Evolutionary conservation across 2,113 vertebrate species (phyloP).

Genomic region (Cyprinodon tularosa): DNA sequence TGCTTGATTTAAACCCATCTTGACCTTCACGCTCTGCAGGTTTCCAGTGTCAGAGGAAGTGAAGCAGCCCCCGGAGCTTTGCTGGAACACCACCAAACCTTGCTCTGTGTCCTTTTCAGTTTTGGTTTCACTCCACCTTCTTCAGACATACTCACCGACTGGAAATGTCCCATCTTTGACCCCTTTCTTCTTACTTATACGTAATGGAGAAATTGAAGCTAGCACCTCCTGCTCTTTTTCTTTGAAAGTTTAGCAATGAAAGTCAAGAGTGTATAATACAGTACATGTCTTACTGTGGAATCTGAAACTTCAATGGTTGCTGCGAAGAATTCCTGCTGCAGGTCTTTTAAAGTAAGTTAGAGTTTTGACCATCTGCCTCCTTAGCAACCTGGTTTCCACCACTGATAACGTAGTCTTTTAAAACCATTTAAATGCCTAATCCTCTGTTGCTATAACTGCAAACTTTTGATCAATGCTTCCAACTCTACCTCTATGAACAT

Average conservation of each 20-base stretch:
- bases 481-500: neutral
- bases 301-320: neutral
- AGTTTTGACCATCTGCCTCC: neutral
- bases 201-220: no score
- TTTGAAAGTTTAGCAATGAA: neutral
- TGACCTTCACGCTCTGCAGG: neutral
- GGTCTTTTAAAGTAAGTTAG: neutral
- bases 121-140: neutral
- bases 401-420: neutral
- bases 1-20: neutral
- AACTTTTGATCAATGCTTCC: neutral
- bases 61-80: neutral
- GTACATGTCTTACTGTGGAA: neutral
- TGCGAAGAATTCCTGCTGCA: neutral
- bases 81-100: neutral
- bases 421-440: neutral
- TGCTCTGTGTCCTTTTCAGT: neutral
- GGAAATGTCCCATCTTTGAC: neutral
- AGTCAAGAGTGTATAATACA: neutral
- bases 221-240: neutral
- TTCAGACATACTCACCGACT: neutral
- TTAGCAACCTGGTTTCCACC: neutral
- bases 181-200: neutral
- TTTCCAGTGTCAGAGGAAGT: neutral
- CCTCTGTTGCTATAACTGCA: neutral